Evolutionary conservation across 2,888 invertebrate species (phyloP), one percentile per base, ranked within the genome.

Genomic region (Yponomeuta sedellus): DNA sequence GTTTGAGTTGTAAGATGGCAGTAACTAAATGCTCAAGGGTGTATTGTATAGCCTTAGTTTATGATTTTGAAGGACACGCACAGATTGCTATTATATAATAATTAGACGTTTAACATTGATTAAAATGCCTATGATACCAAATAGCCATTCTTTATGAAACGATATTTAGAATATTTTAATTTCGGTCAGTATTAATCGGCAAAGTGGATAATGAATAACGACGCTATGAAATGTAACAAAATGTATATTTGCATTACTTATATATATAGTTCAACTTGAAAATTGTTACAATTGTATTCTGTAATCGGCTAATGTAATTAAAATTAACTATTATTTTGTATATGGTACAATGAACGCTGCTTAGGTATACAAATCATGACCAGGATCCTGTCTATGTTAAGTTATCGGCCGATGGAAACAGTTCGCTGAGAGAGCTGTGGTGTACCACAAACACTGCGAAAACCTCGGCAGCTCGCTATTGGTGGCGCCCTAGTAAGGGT

Each of bases 331-430:
- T 40, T 65, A 59, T 12, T 66, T 77, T 85, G 82, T 84, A 84
- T 81, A 83, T 81, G 80, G 82, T 80, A 78, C 73, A 81, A 82
- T 81, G 77, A 81, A 78, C 81, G 81, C 83, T 83, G 78, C 72
- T 79, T 82, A 82, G 81, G 78, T 82, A 84, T 83, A 81, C 78
- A 82, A 80, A 83, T 77, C 73, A 28, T 25, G 39, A 61, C 16
- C 22, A 56, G 44, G 58, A 64, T 64, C 56, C 64, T 64, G 64
- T 56, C 64, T 64, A 34, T 34, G 25, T 19, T 57, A 58, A 22
- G 34, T 64, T 64, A 58, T 20, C 10, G 34, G 8, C 8, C 34
- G 34, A 34, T 34, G 34, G 34, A 34, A 34, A 34, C 34, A 34
- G 34, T 8, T 34, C 10, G 34, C 34, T 34, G 34, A 34, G 34